Evolutionary conservation across 2,888 invertebrate genomes (phyloP).

Genomic region (Andrena flavipes): DNA sequence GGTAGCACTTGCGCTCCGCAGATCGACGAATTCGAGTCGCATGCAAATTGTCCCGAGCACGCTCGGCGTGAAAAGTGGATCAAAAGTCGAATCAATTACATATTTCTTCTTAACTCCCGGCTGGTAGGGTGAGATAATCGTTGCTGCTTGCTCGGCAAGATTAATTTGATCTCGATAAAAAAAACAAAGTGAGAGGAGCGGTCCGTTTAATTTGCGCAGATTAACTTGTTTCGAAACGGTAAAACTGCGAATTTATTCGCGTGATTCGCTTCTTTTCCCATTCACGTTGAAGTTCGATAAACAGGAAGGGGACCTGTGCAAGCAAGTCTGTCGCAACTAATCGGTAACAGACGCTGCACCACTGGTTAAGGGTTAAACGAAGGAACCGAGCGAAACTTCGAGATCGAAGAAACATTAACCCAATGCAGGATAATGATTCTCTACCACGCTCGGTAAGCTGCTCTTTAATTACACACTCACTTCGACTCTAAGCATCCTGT

Average conservation of each 20-base stretch:
- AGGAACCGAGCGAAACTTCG: not conserved
- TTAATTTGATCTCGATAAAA: slow-evolving; percentile 4
- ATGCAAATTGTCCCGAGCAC: not conserved
- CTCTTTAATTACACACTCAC: too few species aligned
- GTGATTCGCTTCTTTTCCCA: not conserved
- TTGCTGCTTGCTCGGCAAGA: not conserved
- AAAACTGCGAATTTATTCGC: not conserved
- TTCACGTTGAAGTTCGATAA: not conserved
- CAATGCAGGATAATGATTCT: not conserved
- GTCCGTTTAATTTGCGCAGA: slow-evolving; percentile 1
- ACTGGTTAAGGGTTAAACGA: not conserved
- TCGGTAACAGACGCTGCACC: not conserved
- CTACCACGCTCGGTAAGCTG: not conserved
- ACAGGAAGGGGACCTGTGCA: too few species aligned
- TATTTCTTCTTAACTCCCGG: not conserved
- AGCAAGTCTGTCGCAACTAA: not conserved
- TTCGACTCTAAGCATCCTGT: too few species aligned
- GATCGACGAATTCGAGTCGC: not conserved
- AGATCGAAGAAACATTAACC: not conserved
- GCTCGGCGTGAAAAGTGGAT: not conserved
- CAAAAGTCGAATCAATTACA: slow-evolving; percentile 7
- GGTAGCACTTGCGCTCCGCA: not conserved
- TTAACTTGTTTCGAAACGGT: slow-evolving; percentile 9
- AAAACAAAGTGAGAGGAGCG: slow-evolving; percentile 12
- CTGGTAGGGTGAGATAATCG: slow-evolving; percentile 14